Evolutionary conservation across 1,140 invertebrate species (phyloP), one percentile per base, ranked within the genome.

Genomic region (Dendroctonus valens): DNA sequence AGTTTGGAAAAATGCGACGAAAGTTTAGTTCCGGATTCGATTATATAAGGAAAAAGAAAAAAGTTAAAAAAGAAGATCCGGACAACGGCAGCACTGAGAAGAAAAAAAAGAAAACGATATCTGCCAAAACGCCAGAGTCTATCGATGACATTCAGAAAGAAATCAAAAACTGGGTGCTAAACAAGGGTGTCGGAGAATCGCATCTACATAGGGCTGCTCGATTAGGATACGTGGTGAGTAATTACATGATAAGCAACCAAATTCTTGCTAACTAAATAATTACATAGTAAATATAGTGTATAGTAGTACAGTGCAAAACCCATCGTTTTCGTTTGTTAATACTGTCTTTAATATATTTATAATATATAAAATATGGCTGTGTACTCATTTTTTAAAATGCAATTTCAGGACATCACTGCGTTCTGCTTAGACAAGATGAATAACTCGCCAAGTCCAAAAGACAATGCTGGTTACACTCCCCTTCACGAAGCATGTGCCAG

Each of bases 391-490:
- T 26, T 26, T 26, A 2, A 26, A 26, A 26, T 3, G 26, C 26
- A 26, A 69, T 57, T 66, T 74, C 78, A 94, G 90, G 94, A 97
- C 79, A 92, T 94, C 42, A 90, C 93, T 42, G 88, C 91, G 8
- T 96, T 93, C 78, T 95, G 93, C 74, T 81, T 97, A 69, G 91
- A 95, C 77, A 92, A 90, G 75, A 84, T 93, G 74, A 86, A 88
- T 66, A 87, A 88, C 67, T 84, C 87, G 54, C 90, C 94, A 2
- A 91, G 93, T 71, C 89, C 89, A 5, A 91, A 91, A 74, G 94
- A 97, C 77, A 97, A 97, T 79, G 94, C 94, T 2, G 94, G 94
- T 0, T 97, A 96, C 77, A 97, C 94, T 2, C 92, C 94, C 2
- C 82, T 97, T 38, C 94, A 97, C 75, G 94, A 96, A 74, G 93